These are phyloP conservation scores for Schizopygopsis malacanthus DNA, from an alignment of 2,797 vertebrate species.

Conservation along the genomic window DNA sequence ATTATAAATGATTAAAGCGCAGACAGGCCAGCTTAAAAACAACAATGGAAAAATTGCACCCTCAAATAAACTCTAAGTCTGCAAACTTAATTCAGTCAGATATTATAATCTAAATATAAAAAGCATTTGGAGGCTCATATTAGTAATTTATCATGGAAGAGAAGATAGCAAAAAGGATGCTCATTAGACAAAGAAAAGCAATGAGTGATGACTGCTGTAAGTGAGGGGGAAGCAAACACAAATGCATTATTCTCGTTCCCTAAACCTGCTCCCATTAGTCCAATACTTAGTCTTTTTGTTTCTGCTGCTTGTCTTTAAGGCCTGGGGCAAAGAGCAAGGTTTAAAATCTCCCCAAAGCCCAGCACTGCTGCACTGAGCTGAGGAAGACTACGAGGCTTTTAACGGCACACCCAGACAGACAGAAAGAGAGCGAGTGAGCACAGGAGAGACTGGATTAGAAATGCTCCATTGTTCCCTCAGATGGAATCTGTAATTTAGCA, in stretches of 20 bases:
- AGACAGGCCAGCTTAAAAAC: constrained; percentile 13
- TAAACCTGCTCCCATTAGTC: constrained; percentile 49
- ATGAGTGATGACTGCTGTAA: constrained; percentile 30
- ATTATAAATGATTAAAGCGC: constrained; percentile 25
- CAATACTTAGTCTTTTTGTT: constrained; percentile 47
- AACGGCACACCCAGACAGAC: constrained; percentile 13
- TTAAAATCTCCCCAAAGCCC: constrained; percentile 56
- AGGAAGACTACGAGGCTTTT: constrained; percentile 37
- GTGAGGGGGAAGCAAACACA: constrained; percentile 33
- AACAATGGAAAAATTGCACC: not conserved
- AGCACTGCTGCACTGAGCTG: constrained; percentile 23
- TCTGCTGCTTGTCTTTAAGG: constrained; percentile 41
- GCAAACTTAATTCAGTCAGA: constrained; percentile 19
- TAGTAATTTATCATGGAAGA: constrained; percentile 30
- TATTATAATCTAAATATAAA: constrained; percentile 16
- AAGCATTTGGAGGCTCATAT: constrained; percentile 5
- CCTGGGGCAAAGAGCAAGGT: constrained; percentile 55
- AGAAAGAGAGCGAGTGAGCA: constrained; percentile 51
- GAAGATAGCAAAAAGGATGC: constrained; percentile 36
- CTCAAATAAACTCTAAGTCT: constrained; percentile 18
- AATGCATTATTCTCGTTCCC: constrained; percentile 42
- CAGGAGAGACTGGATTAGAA: constrained; percentile 42
- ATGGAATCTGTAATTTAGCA: constrained; percentile 77
- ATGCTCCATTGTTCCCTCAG: constrained; percentile 73
- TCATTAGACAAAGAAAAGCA: constrained; percentile 46